Conservation (phyloP, 2,888 invertebrate genomes). For the Spodoptera exigua region DNA sequence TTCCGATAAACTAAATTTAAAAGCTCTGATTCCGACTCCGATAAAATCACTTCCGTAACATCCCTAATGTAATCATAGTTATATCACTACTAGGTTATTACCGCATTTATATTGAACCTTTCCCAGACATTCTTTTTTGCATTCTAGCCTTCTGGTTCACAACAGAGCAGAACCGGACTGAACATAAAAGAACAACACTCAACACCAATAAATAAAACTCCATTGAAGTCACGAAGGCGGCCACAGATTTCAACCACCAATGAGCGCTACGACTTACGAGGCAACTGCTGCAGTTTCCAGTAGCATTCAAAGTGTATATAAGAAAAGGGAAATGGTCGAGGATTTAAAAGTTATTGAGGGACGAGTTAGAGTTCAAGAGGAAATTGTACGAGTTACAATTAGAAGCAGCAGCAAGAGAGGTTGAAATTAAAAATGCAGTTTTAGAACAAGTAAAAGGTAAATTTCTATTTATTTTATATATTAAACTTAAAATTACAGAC, state of each 20-base stretch:
- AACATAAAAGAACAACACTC: too few species aligned
- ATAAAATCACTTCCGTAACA: too few species aligned
- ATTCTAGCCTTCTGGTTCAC: too few species aligned
- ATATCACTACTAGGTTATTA: too few species aligned
- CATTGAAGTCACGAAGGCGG: constrained; percentile 5
- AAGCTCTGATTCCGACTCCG: too few species aligned
- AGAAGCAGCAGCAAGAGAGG: background rate
- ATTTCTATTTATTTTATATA: too few species aligned
- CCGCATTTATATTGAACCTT: constrained; percentile 1
- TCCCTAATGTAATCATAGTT: constrained; percentile 1
- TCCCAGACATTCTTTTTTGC: background rate
- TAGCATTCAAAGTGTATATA: constrained; percentile 20
- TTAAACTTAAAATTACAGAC: background rate
- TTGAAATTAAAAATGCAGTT: too few species aligned
- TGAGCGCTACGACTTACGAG: constrained; percentile 3
- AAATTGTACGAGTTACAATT: constrained; percentile 1
- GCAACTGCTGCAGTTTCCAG: constrained; percentile 2
- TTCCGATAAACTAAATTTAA: too few species aligned
- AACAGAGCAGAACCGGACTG: too few species aligned
- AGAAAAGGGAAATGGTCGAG: background rate
- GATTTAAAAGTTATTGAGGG: background rate
- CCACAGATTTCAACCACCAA: background rate
- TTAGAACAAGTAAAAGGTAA: too few species aligned
- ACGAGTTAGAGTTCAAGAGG: background rate
- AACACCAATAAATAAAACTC: constrained; percentile 6